Evolutionary conservation across 1,140 invertebrate genomes (phyloP), one percentile per base, ranked within the genome.

Genomic region (Gonatopus flavifemur): DNA sequence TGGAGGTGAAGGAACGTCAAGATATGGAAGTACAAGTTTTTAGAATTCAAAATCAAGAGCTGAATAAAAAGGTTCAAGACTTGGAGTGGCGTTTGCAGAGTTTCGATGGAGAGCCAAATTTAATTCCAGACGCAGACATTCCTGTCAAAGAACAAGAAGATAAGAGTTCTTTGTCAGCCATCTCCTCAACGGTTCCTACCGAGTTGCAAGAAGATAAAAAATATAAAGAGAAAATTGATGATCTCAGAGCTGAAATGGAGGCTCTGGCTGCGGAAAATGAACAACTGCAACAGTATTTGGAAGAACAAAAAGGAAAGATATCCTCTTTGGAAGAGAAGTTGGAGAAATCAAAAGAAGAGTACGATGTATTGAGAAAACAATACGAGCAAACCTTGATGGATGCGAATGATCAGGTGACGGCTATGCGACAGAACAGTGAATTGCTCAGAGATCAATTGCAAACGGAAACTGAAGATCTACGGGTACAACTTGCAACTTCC

Each of bases 1-100:
- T 85, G 3, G 88, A 91, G 63, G 83, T 88, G 70, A 91, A 91
- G 74, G 89, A 92, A 67, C 85, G 86, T 49, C 84, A 90, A 72
- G 88, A 91, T 55, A 80, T 86, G 51, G 70, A 80, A 10, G 59
- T 81, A 0, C 81, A 87, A 55, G 80, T 87, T 55, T 85, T 85
- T 69, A 84, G 87, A 64, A 83, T 82, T 20, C 83, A 86, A 60
- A 87, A 84, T 59, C 82, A 86, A 54, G 84, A 88, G 65, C 71
- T 86, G 3, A 77, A 74, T 51, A 76, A 82, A 20, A 86, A 88
- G 72, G 56, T 88, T 10, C 77, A 83, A 50, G 66, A 80, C n/a
- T 61, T 86, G 16, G 82, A 80, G 4, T 39, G 47, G 30, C 38
- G 38, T 12, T 32, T 59, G 8, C 46, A 38, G 2, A 31, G n/a